Base-by-base conservation (phyloP, 2,888 invertebrate species). In the Heliconius ismenius region DNA sequence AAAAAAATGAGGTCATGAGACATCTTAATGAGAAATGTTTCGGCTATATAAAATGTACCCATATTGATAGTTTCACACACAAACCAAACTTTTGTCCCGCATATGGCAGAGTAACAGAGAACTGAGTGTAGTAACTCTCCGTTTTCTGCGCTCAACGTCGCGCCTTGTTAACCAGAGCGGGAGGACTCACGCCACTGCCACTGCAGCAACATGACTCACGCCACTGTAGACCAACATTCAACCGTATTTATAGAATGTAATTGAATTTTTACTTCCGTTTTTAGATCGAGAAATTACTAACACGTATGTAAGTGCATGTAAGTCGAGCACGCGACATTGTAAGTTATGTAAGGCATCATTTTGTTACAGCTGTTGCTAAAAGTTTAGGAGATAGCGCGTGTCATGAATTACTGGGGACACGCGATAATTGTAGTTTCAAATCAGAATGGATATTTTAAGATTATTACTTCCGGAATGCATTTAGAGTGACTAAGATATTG, bases 211-310 rank as follows among this genome's bases (percentile, higher is more conserved):
- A 54, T 54, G 54, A 54, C 54, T 9, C 54, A 54, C 54, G 54
- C 54, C n/a, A n/a, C 21, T 4, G 15, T 24, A 54, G 9, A 58
- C 3, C 54, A 32, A 58, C 54, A n/a, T 58, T 32, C 32, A 70
- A 58, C 7, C 70, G 13, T 58, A 70, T 70, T 58, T 24, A 58
- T 24, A 58, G 58, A 58, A 70, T 54, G 58, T 70, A 70, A 58
- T 70, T 70, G 70, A 70, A 54, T 70, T 70, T 32, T 70, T 70
- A 70, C 70, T 70, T 70, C 70, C 70, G 70, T 36, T 70, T 32
- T 54, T 58, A 24, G 32, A 70, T 58, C 70, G 26, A 32, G 58
- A 70, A 70, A 7, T 58, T n/a, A 36, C 70, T n/a, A 6, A 10
- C 36, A n/a, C n/a, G 10, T 69, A 26, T 62, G 62, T 62, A 15